Base-by-base conservation (phyloP, 2,888 invertebrate genomes). In the Timema cristinae region DNA sequence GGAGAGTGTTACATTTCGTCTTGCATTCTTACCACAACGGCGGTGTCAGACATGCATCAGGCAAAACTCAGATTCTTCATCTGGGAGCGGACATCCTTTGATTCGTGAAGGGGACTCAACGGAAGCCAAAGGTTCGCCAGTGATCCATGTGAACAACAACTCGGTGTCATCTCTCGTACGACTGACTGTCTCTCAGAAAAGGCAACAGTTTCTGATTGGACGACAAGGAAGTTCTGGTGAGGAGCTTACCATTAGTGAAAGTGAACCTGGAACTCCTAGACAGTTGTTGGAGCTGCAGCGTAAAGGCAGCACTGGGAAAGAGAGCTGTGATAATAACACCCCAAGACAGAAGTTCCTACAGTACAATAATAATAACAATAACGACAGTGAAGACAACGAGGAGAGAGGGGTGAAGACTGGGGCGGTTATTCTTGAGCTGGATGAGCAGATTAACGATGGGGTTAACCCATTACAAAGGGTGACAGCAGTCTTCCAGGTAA, bases 401-500 rank as follows among this genome's bases (percentile, higher is more conserved):
- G 15, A 8, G 66, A 69, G 32, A 32, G 32, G 32, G 32, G 32
- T 47, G 49, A 50, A 32, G 49, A 69, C 49, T 9, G 72, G 66
- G 48, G 67, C 71, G 13, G 74, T 74, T 54, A 74, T 74, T 7
- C 71, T 74, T 86, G 89, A 74, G 85, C 89, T 47, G 87, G 88
- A 76, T 85, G 86, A 70, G 85, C 86, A 75, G 88, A 90, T 69
- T 87, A 91, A n/a, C 16, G 13, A 66, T 10, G 52, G 67, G 94
- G 94, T 82, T 91, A 92, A 88, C 89, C 95, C 66, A 95, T 97
- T 83, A 88, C 91, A 11, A 96, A 92, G 72, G 15, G 67, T 73
- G 15, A 68, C 72, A n/a, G 66, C 75, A 2, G 52, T 73, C 66
- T 73, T 73, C 66, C 72, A 72, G 75, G 75, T 75, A 63, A 68